Base-by-base conservation (phyloP, 2,797 vertebrate genomes). In the Danio aesculapii region DNA sequence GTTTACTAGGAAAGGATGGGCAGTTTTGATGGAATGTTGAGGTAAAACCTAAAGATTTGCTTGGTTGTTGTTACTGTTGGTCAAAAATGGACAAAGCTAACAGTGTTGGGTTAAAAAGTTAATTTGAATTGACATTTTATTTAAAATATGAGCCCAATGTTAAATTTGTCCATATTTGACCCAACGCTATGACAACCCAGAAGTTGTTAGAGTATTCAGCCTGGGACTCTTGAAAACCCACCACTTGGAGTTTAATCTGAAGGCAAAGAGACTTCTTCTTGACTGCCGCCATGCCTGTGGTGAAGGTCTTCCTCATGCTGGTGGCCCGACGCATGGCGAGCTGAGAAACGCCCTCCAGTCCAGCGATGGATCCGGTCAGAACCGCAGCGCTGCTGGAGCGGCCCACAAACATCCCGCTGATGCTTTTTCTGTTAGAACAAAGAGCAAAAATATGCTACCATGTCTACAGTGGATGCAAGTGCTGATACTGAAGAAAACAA, bases 171-270 rank as follows among this genome's bases (percentile, higher is more conserved):
- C 30, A 30, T 1, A 30, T 30, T 30, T 30, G 30, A 30, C 30
- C 30, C 30, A 30, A 30, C 30, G 3, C 1, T 30, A 30, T 30
- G 30, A 30, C 1, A 30, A 30, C 30, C 30, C 30, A 30, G 30
- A 30, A 30, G 30, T 30, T 30, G 30, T 30, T 30, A 30, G 30
- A 7, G 46, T 41, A 12, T 30, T 53, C 4, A 3, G 64, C 49
- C 6, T 76, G 6, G n/a, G 63, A 47, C 58, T 68, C 49, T 84
- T 6, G 17, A 75, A 68, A 76, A 72, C 58, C 96, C 87, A 99
- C 98, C 96, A 99, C 97, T 94, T 99, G 98, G 81, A 99, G 95
- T 88, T 99, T 99, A 89, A 99, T 96, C 91, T 99, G 97, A 84
- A 99, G 97, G 91, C 97, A 98, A 55, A 96, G 88, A 0, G 97